These are phyloP conservation scores for crab-eating macaque (Macaca fascicularis) DNA, from an alignment of 2,113 vertebrate species.

Conservation along the genomic window DNA sequence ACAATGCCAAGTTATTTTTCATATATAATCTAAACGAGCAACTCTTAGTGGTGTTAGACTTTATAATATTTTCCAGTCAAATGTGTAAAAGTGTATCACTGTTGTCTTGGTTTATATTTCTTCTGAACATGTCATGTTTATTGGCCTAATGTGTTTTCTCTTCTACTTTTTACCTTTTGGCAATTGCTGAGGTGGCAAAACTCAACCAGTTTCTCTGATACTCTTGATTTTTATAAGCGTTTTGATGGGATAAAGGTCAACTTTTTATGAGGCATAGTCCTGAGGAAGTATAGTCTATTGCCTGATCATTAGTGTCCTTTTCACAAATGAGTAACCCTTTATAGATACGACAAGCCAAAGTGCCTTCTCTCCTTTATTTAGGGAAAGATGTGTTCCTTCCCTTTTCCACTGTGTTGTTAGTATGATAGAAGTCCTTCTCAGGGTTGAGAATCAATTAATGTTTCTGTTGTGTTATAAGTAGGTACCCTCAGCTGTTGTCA, in stretches of 20 bases:
- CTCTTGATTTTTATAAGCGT: neutral
- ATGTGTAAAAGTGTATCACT: neutral
- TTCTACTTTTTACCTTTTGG: neutral
- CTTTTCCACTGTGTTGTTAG: neutral
- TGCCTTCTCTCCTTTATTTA: neutral
- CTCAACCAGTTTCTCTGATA: slow-evolving; percentile 5
- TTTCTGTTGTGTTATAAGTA: neutral
- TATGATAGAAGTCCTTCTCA: neutral
- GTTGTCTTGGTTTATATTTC: neutral
- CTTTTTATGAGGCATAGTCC: neutral
- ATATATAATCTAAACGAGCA: neutral
- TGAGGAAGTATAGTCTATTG: neutral
- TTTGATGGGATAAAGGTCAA: neutral
- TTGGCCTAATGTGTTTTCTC: neutral
- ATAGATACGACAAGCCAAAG: neutral
- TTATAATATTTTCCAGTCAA: neutral
- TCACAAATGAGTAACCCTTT: neutral
- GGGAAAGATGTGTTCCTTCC: neutral
- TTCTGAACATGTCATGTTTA: neutral
- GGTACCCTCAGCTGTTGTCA: neutral
- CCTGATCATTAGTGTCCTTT: neutral
- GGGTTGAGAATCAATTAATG: neutral
- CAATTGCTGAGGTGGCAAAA: neutral
- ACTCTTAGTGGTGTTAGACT: neutral
- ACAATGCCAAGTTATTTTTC: neutral